Conservation (phyloP, 2,113 vertebrate genomes). For the Laticauda colubrina region DNA sequence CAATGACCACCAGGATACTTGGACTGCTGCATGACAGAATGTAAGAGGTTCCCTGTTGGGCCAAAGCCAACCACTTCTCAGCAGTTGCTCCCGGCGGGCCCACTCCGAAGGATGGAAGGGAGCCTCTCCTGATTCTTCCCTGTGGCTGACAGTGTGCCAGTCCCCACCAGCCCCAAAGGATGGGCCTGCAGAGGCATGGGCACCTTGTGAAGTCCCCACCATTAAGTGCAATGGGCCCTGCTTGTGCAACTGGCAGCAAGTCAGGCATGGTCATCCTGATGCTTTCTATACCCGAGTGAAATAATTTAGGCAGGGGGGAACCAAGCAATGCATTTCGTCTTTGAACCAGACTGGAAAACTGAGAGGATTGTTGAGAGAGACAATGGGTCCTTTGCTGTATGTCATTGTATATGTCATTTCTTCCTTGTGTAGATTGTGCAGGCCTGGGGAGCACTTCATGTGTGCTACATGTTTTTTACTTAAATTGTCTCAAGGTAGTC, state of each 20-base stretch:
- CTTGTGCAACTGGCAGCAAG: neutral
- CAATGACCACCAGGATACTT: neutral
- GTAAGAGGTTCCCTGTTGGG: neutral
- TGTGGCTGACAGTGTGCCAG: neutral
- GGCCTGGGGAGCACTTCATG: neutral
- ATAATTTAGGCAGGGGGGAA: neutral
- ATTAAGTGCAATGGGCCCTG: neutral
- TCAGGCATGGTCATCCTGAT: neutral
- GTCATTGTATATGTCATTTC: rapidly evolving
- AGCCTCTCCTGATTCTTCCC: neutral
- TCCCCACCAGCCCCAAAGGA: neutral
- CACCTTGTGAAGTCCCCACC: neutral
- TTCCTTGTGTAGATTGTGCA: neutral
- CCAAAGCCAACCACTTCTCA: neutral
- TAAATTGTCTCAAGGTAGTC: neutral
- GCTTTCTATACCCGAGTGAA: neutral
- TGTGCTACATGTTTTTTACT: neutral
- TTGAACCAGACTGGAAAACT: neutral
- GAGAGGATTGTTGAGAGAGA: neutral
- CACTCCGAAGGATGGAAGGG: neutral
- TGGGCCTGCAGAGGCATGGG: neutral
- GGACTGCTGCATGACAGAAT: too few relatives aligned
- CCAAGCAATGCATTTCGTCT: neutral
- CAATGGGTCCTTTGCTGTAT: neutral
- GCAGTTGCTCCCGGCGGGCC: neutral